phyloP scores from a whole-genome alignment of 2,888 invertebrate species.

The Lysandra coridon region DNA sequence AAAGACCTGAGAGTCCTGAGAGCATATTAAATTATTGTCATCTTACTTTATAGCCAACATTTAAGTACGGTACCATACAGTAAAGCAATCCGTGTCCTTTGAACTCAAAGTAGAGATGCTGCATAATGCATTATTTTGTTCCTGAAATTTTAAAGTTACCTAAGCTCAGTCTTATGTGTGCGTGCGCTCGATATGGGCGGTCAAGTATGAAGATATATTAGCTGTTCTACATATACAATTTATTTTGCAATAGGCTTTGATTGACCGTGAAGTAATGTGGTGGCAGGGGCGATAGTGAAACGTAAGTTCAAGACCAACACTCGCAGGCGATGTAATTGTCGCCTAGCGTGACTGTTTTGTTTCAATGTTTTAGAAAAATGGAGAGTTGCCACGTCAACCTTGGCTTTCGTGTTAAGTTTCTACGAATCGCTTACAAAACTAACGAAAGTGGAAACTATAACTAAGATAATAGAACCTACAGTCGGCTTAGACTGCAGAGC shows the following conservation, averaged over 20 bases:
- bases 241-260: not conserved
- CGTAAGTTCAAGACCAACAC: conserved; percentile 25
- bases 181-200: no score
- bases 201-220: no score
- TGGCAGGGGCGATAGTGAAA: not conserved
- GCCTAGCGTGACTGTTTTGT: conserved; percentile 30
- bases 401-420: conserved; percentile 31
- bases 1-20: no score
- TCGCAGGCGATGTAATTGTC: conserved; percentile 31
- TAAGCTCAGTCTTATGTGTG: no score
- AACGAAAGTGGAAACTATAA: conserved; percentile 14
- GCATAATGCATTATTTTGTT: no score
- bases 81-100: no score
- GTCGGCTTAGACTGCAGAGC: not conserved
- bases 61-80: no score
- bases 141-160: no score
- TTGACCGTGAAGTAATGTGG: conserved; percentile 5
- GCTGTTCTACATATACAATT: not conserved
- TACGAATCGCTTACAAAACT: conserved; percentile 18
- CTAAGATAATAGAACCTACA: not conserved
- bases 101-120: no score
- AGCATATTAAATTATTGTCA: no score
- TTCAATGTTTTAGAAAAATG: conserved; percentile 32
- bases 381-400: conserved; percentile 34
- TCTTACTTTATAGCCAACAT: no score